Evolutionary conservation across 1,140 invertebrate species (phyloP).

Genomic region (Cotesia typhae): DNA sequence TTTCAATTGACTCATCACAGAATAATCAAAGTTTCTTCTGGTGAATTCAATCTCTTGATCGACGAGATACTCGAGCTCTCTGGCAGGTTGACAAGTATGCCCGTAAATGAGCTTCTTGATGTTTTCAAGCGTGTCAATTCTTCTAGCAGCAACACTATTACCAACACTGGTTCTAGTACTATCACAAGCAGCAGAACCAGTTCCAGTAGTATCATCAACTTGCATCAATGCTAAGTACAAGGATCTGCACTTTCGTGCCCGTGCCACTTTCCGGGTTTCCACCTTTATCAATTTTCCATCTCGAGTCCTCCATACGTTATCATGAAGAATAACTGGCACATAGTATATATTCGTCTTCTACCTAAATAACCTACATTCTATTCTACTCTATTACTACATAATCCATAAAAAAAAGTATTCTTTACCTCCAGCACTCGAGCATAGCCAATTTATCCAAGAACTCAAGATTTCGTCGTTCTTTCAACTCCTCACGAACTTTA

Average conservation of each 20-base stretch:
- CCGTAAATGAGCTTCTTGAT: conserved; percentile 60
- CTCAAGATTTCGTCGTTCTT: conserved; percentile 66
- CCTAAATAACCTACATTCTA: background rate
- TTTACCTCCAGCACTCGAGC: conserved; percentile 69
- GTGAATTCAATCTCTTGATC: conserved; percentile 72
- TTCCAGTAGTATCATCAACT: conserved; percentile 45
- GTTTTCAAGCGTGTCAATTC: conserved; percentile 68
- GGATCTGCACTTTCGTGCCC: conserved; percentile 69
- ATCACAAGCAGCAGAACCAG: too few species aligned
- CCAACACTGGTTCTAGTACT: too few species aligned
- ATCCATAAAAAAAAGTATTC: background rate
- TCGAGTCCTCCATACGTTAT: conserved; percentile 29
- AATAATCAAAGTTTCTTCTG: conserved; percentile 62
- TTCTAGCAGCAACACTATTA: conserved; percentile 46
- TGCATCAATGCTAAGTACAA: conserved; percentile 68
- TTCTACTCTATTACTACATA: background rate
- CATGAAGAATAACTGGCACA: conserved; percentile 15
- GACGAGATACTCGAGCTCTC: conserved; percentile 69
- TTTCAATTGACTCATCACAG: conserved; percentile 68
- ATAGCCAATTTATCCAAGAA: conserved; percentile 72
- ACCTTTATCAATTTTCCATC: conserved; percentile 68
- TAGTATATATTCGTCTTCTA: background rate
- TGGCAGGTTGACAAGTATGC: conserved; percentile 67
- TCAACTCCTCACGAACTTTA: conserved; percentile 65
- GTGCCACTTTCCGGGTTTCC: conserved; percentile 72